Evolutionary conservation across 2,888 invertebrate genomes (phyloP).

Genomic region (Lissonota sp.): DNA sequence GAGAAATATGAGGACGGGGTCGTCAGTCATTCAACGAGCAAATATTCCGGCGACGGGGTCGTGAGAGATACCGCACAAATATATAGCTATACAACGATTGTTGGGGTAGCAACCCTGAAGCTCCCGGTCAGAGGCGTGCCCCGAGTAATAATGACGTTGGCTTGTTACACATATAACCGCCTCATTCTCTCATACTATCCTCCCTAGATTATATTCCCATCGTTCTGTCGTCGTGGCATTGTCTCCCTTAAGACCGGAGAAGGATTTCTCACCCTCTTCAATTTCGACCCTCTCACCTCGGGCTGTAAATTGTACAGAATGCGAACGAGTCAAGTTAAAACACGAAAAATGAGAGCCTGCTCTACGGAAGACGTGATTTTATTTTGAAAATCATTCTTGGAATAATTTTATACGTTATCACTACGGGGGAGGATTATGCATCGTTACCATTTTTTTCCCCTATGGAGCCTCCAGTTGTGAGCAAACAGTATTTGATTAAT

Average conservation of each 20-base stretch:
- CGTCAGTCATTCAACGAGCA: slow-evolving; percentile 20
- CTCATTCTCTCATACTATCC: neutral
- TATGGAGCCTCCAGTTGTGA: too few relatives aligned
- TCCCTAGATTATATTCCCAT: slow-evolving; percentile 16
- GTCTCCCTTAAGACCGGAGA: slow-evolving; percentile 13
- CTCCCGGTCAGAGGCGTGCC: slow-evolving; percentile 25
- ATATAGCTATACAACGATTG: slow-evolving; percentile 2
- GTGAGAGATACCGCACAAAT: neutral
- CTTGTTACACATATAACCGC: slow-evolving; percentile 1
- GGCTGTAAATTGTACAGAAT: too few relatives aligned
- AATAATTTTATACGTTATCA: too few relatives aligned
- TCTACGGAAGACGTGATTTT: too few relatives aligned
- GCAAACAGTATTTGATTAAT: too few relatives aligned
- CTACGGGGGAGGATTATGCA: too few relatives aligned
- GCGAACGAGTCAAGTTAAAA: too few relatives aligned
- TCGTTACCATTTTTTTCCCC: too few relatives aligned
- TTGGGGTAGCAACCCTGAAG: slow-evolving; percentile 21
- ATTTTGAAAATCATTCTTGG: too few relatives aligned
- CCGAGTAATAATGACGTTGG: slow-evolving; percentile 29
- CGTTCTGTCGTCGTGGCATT: slow-evolving; percentile 18
- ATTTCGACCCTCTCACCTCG: too few relatives aligned
- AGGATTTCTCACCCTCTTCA: neutral
- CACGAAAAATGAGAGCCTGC: too few relatives aligned
- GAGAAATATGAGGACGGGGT: neutral
- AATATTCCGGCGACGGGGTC: neutral